A percentile compares a stretch with the other conserved stretches of the same genome.
Evolutionary conservation across 2,797 vertebrate species (phyloP).

Genomic region (Labroides dimidiatus): DNA sequence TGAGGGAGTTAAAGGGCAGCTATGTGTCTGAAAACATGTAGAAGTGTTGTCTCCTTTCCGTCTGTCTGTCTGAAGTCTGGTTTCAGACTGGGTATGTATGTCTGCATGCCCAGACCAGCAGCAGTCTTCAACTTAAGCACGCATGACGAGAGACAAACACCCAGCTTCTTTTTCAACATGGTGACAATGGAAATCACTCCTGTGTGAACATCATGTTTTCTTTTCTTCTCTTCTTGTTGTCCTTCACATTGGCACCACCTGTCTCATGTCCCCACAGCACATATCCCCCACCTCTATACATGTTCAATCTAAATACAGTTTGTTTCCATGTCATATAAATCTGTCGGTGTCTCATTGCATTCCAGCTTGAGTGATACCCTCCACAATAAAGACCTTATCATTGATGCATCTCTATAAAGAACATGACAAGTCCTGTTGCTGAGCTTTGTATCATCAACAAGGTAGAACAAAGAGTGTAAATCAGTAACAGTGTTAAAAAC

Average conservation of each 20-base stretch:
- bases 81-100: conserved; percentile 22
- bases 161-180: conserved; percentile 9
- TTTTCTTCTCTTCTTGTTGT: conserved; percentile 8
- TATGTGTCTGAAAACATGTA: conserved; percentile 58
- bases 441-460: not conserved
- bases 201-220: conserved; percentile 12
- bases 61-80: conserved; percentile 24
- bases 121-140: conserved; percentile 1
- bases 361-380: conserved; percentile 11
- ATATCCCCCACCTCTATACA: not conserved
- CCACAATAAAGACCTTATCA: conserved; percentile 4
- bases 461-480: not conserved
- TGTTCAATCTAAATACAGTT: conserved; percentile 63
- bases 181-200: conserved; percentile 1
- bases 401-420: conserved; percentile 7
- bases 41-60: conserved; percentile 54
- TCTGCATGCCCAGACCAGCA: conserved; percentile 30
- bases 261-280: conserved; percentile 8
- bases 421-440: not conserved
- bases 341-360: conserved; percentile 25
- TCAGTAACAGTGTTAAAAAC: no score
- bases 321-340: conserved; percentile 49
- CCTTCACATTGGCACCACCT: conserved; percentile 26
- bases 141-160: not conserved
- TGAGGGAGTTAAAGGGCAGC: conserved; percentile 42